These are phyloP conservation scores for Sepiola atlantica DNA, from an alignment of 2,888 invertebrate species.

Conservation along the genomic window DNA sequence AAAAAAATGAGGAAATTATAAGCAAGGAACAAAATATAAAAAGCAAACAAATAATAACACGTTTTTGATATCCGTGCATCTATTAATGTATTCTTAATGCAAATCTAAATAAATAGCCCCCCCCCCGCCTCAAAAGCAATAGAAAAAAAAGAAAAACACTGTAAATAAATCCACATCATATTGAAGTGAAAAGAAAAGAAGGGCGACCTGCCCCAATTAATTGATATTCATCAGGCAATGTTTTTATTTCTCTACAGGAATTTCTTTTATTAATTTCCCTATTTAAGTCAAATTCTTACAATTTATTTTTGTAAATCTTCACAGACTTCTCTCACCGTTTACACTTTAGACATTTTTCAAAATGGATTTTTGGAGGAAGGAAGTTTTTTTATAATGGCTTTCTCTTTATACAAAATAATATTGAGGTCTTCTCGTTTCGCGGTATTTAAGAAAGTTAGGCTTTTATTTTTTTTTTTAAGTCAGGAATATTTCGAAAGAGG, in stretches of 20 bases:
- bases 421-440: neutral
- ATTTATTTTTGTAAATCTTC: constrained; percentile 13
- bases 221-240: neutral
- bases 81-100: neutral
- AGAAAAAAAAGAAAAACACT: no score
- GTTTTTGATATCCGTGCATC: neutral
- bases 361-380: neutral
- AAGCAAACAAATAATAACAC: neutral
- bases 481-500: neutral
- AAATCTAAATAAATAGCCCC: neutral
- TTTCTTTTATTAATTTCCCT: constrained; percentile 32
- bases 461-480: neutral
- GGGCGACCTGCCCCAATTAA: neutral
- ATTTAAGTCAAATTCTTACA: constrained; percentile 16
- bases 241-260: constrained; percentile 32
- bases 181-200: neutral
- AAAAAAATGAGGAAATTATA: neutral
- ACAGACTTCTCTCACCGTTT: neutral
- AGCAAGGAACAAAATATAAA: neutral
- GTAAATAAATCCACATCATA: neutral
- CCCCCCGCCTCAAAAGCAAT: neutral
- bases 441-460: neutral
- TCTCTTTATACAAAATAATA: neutral
- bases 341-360: constrained; percentile 20
- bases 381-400: neutral